Conservation (phyloP, 2,113 vertebrate genomes). For the Etheostoma cragini region DNA sequence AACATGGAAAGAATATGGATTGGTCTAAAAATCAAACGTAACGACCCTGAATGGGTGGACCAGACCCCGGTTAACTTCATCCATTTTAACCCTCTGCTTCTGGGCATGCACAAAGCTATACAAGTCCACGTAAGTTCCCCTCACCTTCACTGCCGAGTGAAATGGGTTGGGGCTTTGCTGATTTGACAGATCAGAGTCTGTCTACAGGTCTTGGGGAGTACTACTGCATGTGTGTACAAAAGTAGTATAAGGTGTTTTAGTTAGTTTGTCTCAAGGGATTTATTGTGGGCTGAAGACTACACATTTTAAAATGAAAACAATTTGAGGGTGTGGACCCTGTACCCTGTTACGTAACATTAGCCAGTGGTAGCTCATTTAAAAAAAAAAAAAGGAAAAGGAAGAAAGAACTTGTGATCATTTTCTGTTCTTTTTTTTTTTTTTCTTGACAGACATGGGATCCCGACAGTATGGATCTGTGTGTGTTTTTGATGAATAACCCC, state of each 20-base stretch:
- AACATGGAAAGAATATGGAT: constrained; percentile 86
- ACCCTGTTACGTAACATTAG: background rate
- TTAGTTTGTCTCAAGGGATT: background rate
- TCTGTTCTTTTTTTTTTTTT: constrained; percentile 51
- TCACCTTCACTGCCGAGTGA: background rate
- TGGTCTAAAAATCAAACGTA: constrained; percentile 85
- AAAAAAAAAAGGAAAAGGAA: background rate
- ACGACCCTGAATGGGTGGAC: constrained; percentile 86
- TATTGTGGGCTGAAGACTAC: background rate
- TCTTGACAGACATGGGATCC: constrained; percentile 82
- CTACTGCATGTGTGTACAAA: background rate
- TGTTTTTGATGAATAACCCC: constrained; percentile 87
- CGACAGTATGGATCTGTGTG: constrained; percentile 86
- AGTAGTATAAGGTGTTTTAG: background rate
- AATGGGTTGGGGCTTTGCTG: background rate
- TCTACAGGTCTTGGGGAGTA: background rate
- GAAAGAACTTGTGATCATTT: too few species aligned
- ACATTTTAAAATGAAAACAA: background rate
- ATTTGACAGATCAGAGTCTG: background rate
- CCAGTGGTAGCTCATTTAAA: too few species aligned
- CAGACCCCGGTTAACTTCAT: constrained; percentile 81
- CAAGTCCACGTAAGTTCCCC: constrained; percentile 84
- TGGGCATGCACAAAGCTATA: constrained; percentile 83
- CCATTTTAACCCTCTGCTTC: constrained; percentile 91
- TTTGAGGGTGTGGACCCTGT: background rate